phyloP scores from a whole-genome alignment of 2,797 vertebrate genomes.

The Morelia viridis region DNA sequence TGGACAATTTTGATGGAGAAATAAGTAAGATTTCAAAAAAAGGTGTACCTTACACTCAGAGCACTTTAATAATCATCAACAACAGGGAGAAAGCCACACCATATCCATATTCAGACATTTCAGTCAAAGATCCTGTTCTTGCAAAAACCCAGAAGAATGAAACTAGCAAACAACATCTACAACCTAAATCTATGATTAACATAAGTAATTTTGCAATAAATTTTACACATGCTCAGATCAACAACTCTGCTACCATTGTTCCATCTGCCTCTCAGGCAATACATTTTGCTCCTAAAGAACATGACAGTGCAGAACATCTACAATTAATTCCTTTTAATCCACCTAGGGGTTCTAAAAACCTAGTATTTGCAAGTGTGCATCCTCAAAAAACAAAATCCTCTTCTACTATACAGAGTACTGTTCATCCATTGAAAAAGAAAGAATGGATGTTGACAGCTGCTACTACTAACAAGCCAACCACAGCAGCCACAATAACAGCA shows the following conservation, averaged over 20 bases:
- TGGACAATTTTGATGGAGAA: background rate
- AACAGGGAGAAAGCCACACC: accelerated
- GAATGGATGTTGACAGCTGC: background rate
- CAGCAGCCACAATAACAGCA: background rate
- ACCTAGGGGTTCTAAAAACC: background rate
- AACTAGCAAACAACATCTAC: background rate
- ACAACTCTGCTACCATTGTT: slow-evolving; percentile 16
- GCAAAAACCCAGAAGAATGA: slow-evolving; percentile 16
- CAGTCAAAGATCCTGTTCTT: slow-evolving; percentile 26
- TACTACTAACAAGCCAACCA: slow-evolving; percentile 15
- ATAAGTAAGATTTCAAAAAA: background rate
- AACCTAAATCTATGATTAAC: background rate
- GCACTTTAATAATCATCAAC: background rate
- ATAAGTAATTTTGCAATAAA: accelerated
- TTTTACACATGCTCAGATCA: background rate
- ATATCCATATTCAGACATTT: slow-evolving; percentile 17
- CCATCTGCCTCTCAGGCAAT: background rate
- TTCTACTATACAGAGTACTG: background rate
- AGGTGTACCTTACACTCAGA: slow-evolving; percentile 20
- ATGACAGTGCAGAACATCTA: background rate
- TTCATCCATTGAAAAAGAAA: background rate
- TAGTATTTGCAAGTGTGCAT: background rate
- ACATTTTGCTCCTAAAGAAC: background rate
- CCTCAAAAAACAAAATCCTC: background rate
- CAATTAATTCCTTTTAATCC: background rate